phyloP scores from a whole-genome alignment of 1,140 invertebrate genomes.

The Liolophura sinensis region DNA sequence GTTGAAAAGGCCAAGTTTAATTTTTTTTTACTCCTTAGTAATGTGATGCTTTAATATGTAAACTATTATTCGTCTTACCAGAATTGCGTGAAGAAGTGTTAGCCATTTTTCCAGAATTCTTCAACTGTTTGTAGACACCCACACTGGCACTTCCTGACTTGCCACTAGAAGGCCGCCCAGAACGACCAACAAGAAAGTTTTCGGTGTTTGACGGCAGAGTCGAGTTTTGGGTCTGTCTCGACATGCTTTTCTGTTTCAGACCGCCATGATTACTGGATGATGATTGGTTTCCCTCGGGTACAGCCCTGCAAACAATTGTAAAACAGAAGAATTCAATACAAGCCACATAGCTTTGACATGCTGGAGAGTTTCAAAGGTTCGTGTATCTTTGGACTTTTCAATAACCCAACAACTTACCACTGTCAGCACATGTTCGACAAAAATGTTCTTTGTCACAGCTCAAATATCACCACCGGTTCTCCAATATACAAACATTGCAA shows the following conservation, averaged over 20 bases:
- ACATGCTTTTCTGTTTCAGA: background rate
- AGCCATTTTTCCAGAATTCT: conserved; percentile 28
- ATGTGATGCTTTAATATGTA: no score
- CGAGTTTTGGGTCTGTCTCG: background rate
- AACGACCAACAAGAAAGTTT: conserved; percentile 30
- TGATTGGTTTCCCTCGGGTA: background rate
- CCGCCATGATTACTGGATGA: background rate
- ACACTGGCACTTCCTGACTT: conserved; percentile 30
- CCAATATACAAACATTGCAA: no score
- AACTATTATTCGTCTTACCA: no score
- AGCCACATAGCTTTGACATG: background rate
- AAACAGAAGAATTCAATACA: background rate
- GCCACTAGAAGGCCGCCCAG: conserved; percentile 27
- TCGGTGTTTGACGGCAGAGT: conserved; percentile 13
- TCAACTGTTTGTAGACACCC: conserved; percentile 45
- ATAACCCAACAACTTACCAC: no score
- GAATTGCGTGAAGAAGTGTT: no score
- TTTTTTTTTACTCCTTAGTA: conserved; percentile 9
- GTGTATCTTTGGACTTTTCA: no score
- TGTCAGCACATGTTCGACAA: no score
- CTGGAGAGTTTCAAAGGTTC: no score
- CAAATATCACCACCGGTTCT: no score
- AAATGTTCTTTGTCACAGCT: no score
- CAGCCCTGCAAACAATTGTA: background rate
- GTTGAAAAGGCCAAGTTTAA: no score